Percentiles rank a stretch among this genome's conserved stretches.
Evolutionary conservation across 1,140 invertebrate species (phyloP).

Genomic region (Sitobion miscanthi): DNA sequence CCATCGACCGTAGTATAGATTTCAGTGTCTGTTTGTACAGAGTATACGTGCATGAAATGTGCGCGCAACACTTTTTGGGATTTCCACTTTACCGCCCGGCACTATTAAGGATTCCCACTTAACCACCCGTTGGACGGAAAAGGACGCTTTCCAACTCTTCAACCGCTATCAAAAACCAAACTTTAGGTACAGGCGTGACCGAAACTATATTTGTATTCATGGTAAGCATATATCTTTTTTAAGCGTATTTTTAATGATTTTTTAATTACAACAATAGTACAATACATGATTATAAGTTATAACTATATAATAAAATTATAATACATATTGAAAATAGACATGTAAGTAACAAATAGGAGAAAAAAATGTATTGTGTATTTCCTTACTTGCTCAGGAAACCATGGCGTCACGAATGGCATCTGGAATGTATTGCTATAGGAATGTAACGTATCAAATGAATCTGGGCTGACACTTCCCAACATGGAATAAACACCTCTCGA

Average conservation of each 20-base stretch:
- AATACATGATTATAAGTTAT: no score
- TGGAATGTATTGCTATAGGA: constrained; percentile 95
- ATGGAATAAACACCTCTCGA: constrained; percentile 88
- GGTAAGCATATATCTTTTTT: neutral
- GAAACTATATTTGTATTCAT: neutral
- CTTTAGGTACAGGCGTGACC: no score
- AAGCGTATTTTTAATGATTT: neutral
- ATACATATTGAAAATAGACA: neutral
- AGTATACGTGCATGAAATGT: no score
- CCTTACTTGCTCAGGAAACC: constrained; percentile 88
- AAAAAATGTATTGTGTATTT: neutral
- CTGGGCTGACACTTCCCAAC: constrained; percentile 87
- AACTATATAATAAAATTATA: neutral
- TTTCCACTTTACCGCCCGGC: no score
- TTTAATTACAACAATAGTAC: neutral
- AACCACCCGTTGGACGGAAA: no score
- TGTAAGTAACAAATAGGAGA: neutral
- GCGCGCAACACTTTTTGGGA: no score
- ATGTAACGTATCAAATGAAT: constrained; percentile 92
- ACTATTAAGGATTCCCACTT: no score
- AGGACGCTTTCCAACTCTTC: no score
- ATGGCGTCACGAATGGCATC: constrained; percentile 93
- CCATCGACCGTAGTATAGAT: no score
- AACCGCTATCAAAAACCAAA: no score
- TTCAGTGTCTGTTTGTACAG: no score